Evolutionary conservation across 2,113 vertebrate species (phyloP).

Genomic region (Cynoglossus semilaevis): DNA sequence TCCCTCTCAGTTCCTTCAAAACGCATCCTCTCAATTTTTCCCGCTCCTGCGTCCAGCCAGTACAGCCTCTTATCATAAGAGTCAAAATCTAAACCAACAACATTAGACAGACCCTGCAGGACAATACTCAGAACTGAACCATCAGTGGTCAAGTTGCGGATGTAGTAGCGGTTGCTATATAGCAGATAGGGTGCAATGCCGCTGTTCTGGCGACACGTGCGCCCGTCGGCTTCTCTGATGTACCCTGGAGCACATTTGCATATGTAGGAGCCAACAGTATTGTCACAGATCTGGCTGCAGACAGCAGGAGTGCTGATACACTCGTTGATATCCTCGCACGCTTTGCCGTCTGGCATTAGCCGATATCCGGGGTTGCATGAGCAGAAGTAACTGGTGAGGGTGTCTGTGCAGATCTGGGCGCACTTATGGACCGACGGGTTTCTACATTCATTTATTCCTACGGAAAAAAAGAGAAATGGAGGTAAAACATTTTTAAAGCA

Average conservation of each 20-base stretch:
- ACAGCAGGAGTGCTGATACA: constrained; percentile 59
- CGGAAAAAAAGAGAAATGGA: neutral
- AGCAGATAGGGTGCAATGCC: constrained; percentile 66
- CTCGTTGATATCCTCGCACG: constrained; percentile 71
- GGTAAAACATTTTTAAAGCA: neutral
- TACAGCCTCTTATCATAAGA: constrained; percentile 66
- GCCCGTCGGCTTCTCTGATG: constrained; percentile 67
- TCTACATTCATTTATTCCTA: constrained; percentile 72
- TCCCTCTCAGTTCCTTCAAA: constrained; percentile 67
- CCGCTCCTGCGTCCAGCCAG: constrained; percentile 61
- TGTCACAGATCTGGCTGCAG: constrained; percentile 76
- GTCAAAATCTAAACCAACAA: constrained; percentile 68
- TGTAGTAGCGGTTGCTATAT: constrained; percentile 74
- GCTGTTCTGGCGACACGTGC: constrained; percentile 74
- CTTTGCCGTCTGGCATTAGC: constrained; percentile 74
- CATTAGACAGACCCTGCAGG: constrained; percentile 65
- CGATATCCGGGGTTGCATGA: constrained; percentile 66
- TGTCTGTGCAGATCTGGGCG: constrained; percentile 73
- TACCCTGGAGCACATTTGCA: constrained; percentile 73
- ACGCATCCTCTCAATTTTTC: constrained; percentile 69
- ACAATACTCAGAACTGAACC: constrained; percentile 64
- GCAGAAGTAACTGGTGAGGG: constrained; percentile 69
- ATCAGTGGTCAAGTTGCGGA: constrained; percentile 69
- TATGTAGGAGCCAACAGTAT: constrained; percentile 62
- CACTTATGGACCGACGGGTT: constrained; percentile 64